phyloP scores from a whole-genome alignment of 2,797 vertebrate genomes.

The Amblyraja radiata region DNA sequence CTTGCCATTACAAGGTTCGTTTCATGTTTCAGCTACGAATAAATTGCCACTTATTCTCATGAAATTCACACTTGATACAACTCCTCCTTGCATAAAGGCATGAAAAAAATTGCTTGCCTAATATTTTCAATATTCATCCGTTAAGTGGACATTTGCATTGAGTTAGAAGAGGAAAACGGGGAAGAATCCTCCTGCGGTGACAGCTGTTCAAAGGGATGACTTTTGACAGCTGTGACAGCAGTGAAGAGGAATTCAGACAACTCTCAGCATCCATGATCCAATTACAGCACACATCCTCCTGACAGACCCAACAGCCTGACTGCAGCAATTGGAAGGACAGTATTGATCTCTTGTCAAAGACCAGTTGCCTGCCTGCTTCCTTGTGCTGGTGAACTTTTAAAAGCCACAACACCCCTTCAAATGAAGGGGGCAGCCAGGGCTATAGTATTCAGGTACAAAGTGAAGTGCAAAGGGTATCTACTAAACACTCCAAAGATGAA shows the following conservation, averaged over 20 bases:
- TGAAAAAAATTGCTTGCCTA: constrained; percentile 80
- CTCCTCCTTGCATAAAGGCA: constrained; percentile 99
- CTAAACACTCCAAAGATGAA: constrained; percentile 64
- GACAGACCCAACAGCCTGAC: constrained; percentile 95
- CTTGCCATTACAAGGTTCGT: constrained; percentile 73
- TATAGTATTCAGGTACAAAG: constrained; percentile 67
- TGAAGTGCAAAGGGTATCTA: constrained; percentile 64
- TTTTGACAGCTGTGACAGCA: constrained; percentile 99
- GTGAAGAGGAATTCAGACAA: constrained; percentile 78
- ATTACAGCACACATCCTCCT: constrained; percentile 95
- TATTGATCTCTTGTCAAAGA: constrained; percentile 99
- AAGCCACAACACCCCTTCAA: constrained; percentile 69
- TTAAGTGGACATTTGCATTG: constrained; percentile 99
- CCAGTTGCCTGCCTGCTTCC: constrained; percentile 79
- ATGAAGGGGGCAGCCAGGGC: constrained; percentile 67
- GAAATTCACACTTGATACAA: constrained; percentile 96
- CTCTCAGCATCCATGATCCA: constrained; percentile 93
- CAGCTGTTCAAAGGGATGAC: constrained; percentile 91
- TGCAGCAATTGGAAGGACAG: constrained; percentile 85
- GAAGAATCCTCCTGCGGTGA: constrained; percentile 87
- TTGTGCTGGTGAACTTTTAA: constrained; percentile 70
- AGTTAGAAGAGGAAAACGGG: constrained; percentile 66
- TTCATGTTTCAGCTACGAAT: constrained; percentile 81
- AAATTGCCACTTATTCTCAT: constrained; percentile 98
- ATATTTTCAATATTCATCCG: constrained; percentile 91